Evolutionary conservation across 2,888 invertebrate species (phyloP).

Genomic region (Byasa hedistus): DNA sequence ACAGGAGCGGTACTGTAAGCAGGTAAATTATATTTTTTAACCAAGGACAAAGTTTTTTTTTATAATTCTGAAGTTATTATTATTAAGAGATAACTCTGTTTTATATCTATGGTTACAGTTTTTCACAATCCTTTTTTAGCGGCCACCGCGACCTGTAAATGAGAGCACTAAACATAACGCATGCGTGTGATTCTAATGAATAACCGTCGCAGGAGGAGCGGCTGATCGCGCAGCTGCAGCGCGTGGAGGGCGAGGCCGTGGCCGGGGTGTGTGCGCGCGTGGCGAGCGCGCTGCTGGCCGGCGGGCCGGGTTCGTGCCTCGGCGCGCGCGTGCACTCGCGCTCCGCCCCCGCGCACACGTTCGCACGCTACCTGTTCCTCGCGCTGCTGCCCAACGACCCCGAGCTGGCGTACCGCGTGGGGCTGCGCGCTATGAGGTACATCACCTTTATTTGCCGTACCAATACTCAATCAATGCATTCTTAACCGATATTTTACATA

Average conservation of each 20-base stretch:
- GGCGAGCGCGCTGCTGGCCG: conserved; percentile 85
- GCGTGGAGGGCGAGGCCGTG: conserved; percentile 87
- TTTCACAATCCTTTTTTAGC: no score
- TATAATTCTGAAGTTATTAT: no score
- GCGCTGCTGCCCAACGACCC: conserved; percentile 87
- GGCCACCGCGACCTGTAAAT: no score
- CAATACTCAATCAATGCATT: no score
- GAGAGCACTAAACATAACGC: no score
- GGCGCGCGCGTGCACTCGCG: conserved; percentile 87
- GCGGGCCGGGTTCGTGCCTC: conserved; percentile 88
- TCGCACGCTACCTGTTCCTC: conserved; percentile 89
- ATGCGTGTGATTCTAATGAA: no score
- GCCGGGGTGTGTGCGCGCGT: conserved; percentile 84
- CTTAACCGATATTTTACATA: no score
- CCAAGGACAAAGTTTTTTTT: no score
- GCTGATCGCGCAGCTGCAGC: conserved; percentile 86
- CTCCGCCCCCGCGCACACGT: conserved; percentile 91
- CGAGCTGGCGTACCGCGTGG: conserved; percentile 89
- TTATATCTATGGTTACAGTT: no score
- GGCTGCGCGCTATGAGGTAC: conserved; percentile 85
- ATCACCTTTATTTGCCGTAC: not conserved
- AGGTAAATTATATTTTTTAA: conserved; percentile 44
- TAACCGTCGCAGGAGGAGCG: conserved; percentile 83
- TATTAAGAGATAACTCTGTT: no score
- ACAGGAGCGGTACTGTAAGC: conserved; percentile 81